A percentile compares a stretch with the other conserved stretches of the same genome.
These are phyloP conservation scores for Pterois miles DNA, from an alignment of 2,797 vertebrate species.

Conservation along the genomic window DNA sequence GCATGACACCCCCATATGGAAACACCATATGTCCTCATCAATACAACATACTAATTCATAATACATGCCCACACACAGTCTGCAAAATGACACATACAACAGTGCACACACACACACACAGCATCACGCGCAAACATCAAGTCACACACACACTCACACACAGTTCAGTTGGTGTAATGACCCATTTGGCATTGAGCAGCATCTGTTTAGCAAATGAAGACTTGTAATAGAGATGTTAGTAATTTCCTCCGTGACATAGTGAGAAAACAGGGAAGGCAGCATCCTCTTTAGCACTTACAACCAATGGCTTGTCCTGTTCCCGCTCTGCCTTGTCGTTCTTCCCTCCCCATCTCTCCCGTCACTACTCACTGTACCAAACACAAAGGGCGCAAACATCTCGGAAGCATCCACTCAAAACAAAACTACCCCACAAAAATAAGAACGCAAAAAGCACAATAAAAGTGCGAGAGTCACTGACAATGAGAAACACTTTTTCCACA, in stretches of 20 bases:
- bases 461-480: neutral
- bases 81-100: slow-evolving; percentile 26
- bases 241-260: slow-evolving; percentile 65
- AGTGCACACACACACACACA: neutral
- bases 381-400: neutral
- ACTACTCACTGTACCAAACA: neutral
- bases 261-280: slow-evolving; percentile 47
- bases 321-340: slow-evolving; percentile 1
- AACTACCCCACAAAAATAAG: neutral
- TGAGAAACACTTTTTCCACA: slow-evolving; percentile 1
- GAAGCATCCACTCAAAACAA: neutral
- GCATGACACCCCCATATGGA: slow-evolving; percentile 73
- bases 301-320: slow-evolving; percentile 42
- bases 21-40: slow-evolving; percentile 79
- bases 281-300: slow-evolving; percentile 56
- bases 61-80: slow-evolving; percentile 65
- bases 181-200: slow-evolving; percentile 79
- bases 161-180: slow-evolving; percentile 75
- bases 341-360: neutral
- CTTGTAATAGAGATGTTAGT: slow-evolving; percentile 57
- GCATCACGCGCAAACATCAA: neutral
- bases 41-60: slow-evolving; percentile 76
- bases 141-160: slow-evolving; percentile 23
- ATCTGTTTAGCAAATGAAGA: slow-evolving; percentile 75
- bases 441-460: neutral